Conservation (phyloP, 2,888 invertebrate species). For the Drosophila parthenogenetica region DNA sequence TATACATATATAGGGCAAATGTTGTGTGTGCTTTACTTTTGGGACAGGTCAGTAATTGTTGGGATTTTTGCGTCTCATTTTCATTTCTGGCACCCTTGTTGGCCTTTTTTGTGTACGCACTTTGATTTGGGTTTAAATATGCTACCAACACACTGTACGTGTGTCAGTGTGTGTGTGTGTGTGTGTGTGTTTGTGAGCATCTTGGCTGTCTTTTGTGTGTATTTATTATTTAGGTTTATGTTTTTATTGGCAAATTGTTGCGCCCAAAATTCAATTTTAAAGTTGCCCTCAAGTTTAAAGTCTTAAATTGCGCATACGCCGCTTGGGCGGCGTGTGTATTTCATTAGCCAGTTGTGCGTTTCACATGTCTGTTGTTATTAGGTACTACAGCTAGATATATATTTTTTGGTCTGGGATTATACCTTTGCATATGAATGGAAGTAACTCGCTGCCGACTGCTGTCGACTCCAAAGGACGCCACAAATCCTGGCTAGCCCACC, state of each 20-base stretch:
- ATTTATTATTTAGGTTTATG: conserved; percentile 34
- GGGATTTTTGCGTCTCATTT: conserved; percentile 50
- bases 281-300: conserved; percentile 25
- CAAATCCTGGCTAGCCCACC: conserved; percentile 34
- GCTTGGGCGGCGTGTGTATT: conserved; percentile 23
- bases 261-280: conserved; percentile 31
- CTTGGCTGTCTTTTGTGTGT: conserved; percentile 32
- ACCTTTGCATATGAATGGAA: conserved; percentile 4
- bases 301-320: conserved; percentile 51
- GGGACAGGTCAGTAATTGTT: conserved; percentile 60
- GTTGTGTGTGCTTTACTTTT: conserved; percentile 26
- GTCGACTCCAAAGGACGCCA: conserved; percentile 22
- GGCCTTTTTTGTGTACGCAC: conserved; percentile 43
- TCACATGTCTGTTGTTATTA: conserved; percentile 35
- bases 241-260: conserved; percentile 44
- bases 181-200: conserved; percentile 42
- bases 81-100: conserved; percentile 58
- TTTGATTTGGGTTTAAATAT: conserved; percentile 67
- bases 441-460: background rate
- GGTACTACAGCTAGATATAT: conserved; percentile 25
- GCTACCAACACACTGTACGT: conserved; percentile 1
- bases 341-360: conserved; percentile 36
- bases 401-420: conserved; percentile 21
- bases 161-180: conserved; percentile 13
- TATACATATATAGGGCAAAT: conserved; percentile 22